phyloP scores from a whole-genome alignment of 2,797 vertebrate genomes.

The Argyrosomus regius region DNA sequence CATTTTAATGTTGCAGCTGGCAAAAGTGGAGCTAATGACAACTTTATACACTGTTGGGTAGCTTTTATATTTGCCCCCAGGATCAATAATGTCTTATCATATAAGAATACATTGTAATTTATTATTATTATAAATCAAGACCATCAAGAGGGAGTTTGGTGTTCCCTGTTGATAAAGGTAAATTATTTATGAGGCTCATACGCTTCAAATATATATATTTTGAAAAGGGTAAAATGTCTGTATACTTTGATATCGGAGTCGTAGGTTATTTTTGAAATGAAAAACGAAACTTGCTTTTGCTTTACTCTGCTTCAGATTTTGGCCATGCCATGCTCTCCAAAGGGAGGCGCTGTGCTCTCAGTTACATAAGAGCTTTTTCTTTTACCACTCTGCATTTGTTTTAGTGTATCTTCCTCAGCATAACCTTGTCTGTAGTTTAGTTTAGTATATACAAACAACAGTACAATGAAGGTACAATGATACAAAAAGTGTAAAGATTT shows the following conservation, averaged over 20 bases:
- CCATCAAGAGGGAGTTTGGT: not conserved
- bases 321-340: not conserved
- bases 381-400: not conserved
- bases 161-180: not conserved
- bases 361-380: not conserved
- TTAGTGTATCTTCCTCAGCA: not conserved
- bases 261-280: not conserved
- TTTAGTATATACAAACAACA: not conserved
- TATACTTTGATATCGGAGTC: not conserved
- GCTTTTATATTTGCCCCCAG: too few relatives aligned
- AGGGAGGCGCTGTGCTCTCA: slow-evolving; percentile 2
- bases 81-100: not conserved
- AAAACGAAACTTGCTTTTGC: not conserved
- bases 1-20: not conserved
- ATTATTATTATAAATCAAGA: not conserved
- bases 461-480: not conserved
- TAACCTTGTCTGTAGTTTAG: not conserved
- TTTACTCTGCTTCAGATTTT: not conserved
- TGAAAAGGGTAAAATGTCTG: too few relatives aligned
- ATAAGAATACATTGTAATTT: not conserved
- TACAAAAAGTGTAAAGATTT: not conserved
- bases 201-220: too few relatives aligned
- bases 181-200: too few relatives aligned
- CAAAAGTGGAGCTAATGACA: not conserved
- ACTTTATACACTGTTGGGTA: not conserved